Evolutionary conservation across 1,140 invertebrate genomes (phyloP).

Genomic region (Musca domestica): DNA sequence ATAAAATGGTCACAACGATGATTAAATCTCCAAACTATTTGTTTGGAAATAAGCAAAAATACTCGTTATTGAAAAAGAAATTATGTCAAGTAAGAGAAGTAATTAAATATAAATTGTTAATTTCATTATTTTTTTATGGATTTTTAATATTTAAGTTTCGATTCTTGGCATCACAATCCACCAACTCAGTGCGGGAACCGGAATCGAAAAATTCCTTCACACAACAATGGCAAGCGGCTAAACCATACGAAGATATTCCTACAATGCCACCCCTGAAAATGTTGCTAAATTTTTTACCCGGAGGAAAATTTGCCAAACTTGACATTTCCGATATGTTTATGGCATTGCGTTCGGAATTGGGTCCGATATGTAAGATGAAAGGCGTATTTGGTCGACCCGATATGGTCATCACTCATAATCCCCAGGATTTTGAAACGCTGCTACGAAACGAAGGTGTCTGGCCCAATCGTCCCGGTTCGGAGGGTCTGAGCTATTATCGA

Average conservation of each 20-base stretch:
- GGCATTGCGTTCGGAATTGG: conserved; percentile 35
- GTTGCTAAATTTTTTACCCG: conserved; percentile 23
- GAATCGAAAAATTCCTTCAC: no score
- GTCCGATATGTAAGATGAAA: conserved; percentile 33
- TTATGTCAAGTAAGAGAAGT: no score
- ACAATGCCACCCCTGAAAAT: neutral
- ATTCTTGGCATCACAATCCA: no score
- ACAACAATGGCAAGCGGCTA: conserved; percentile 20
- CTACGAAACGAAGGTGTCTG: conserved; percentile 28
- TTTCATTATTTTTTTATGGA: no score
- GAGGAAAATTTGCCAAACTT: conserved; percentile 9
- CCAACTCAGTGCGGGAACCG: no score
- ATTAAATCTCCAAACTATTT: no score
- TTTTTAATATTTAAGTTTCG: no score
- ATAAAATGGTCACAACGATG: no score
- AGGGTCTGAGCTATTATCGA: conserved; percentile 30
- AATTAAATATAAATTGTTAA: no score
- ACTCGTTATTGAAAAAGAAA: no score
- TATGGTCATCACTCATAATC: conserved; percentile 24
- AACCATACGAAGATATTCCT: conserved; percentile 26
- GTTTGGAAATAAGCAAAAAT: no score
- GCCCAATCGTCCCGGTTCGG: conserved; percentile 23
- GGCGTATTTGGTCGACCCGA: conserved; percentile 15
- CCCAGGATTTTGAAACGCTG: conserved; percentile 26
- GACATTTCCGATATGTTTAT: neutral